A percentile compares a stretch with the other conserved stretches of the same genome.
phyloP scores from a whole-genome alignment of 2,888 invertebrate species.

The Agonum fuliginosum region DNA sequence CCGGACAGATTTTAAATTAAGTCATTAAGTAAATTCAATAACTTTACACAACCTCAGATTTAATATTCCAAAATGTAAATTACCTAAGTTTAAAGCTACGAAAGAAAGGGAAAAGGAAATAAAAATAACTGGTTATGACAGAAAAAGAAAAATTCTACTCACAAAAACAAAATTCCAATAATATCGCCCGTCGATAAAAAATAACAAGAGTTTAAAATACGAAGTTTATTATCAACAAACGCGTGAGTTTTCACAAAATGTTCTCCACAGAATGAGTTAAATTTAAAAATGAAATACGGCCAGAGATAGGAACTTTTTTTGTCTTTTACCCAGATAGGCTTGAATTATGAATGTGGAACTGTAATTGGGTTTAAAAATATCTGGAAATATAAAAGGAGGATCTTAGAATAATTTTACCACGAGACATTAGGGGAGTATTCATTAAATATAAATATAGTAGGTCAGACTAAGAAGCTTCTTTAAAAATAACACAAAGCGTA shows the following conservation, averaged over 20 bases:
- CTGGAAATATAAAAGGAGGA: not conserved
- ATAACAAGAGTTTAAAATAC: not conserved
- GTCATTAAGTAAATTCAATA: slow-evolving; percentile 36
- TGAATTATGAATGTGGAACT: slow-evolving; percentile 25
- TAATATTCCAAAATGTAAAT: slow-evolving; percentile 8
- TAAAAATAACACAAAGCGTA: too few species aligned
- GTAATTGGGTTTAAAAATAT: slow-evolving; percentile 34
- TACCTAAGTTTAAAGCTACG: not conserved
- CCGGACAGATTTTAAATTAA: slow-evolving; percentile 32
- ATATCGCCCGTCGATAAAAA: not conserved
- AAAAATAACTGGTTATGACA: not conserved
- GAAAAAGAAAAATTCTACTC: not conserved
- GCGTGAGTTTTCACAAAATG: not conserved
- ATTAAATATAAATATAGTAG: too few species aligned
- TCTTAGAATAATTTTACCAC: slow-evolving; percentile 10
- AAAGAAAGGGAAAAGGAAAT: not conserved
- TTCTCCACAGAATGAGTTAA: slow-evolving; percentile 14
- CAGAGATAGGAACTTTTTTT: not conserved
- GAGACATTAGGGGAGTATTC: not conserved
- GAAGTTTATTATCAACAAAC: slow-evolving; percentile 2
- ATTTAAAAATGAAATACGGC: slow-evolving; percentile 24
- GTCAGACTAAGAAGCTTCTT: too few species aligned
- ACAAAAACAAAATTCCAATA: not conserved
- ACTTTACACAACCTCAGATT: slow-evolving; percentile 13
- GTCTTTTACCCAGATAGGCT: slow-evolving; percentile 25